These are phyloP conservation scores for Cladopsammia gracilis DNA, from an alignment of 64 coral and sea anemone species.

Conservation along the genomic window DNA sequence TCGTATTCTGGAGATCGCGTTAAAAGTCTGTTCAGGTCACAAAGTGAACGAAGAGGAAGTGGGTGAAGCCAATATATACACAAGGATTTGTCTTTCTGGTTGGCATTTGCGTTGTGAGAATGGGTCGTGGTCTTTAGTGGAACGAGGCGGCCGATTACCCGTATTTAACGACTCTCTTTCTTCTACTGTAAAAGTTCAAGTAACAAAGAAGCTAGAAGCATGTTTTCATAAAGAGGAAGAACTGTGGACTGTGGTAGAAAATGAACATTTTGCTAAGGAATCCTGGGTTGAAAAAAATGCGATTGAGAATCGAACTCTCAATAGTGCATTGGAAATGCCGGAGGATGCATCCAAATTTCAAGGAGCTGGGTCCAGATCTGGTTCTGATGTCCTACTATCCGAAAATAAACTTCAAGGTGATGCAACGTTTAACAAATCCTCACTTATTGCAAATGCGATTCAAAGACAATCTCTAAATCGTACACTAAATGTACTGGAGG, in stretches of 20 bases:
- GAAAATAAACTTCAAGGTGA: too few relatives aligned
- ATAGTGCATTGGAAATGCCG: not conserved
- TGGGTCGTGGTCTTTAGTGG: slow-evolving; percentile 8
- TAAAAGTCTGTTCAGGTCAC: not conserved
- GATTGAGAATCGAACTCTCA: not conserved
- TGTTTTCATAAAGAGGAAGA: slow-evolving; percentile 24
- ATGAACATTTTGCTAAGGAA: not conserved
- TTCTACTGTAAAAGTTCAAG: not conserved
- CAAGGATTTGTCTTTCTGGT: slow-evolving; percentile 35
- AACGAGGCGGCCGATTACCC: not conserved
- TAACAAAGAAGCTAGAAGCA: not conserved
- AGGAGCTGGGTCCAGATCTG: too few relatives aligned
- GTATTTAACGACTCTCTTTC: not conserved
- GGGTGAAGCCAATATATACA: not conserved
- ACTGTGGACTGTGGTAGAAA: slow-evolving; percentile 19
- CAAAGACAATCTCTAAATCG: not conserved
- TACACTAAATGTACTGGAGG: not conserved
- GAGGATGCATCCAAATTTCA: not conserved
- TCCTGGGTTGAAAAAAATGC: not conserved
- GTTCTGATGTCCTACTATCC: too few relatives aligned
- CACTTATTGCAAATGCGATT: too few relatives aligned
- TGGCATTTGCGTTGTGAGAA: slow-evolving; percentile 12
- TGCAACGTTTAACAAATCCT: too few relatives aligned
- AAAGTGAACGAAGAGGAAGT: slow-evolving; percentile 47
- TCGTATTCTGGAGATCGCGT: not conserved